phyloP scores from a whole-genome alignment of 1,140 invertebrate genomes.

The Cylas formicarius region DNA sequence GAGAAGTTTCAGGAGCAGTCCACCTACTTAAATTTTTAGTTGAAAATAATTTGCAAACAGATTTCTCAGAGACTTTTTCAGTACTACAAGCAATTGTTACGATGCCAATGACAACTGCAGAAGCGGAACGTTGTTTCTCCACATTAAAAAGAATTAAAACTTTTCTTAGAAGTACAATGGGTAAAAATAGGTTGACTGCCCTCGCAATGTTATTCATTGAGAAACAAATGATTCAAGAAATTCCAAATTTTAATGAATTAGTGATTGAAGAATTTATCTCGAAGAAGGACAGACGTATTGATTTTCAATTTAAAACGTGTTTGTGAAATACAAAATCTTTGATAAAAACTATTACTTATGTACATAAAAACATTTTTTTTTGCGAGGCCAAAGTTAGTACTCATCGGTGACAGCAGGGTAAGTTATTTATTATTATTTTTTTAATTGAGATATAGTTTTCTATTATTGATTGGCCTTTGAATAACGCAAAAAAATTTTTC shows the following conservation, averaged over 20 bases:
- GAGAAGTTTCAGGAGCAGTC: conserved; percentile 6
- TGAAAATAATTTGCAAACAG: conserved; percentile 20
- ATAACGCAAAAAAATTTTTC: too few relatives aligned
- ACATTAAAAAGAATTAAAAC: conserved; percentile 38
- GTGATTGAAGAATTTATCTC: conserved; percentile 28
- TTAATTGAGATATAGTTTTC: too few relatives aligned
- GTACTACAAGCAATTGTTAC: conserved; percentile 28
- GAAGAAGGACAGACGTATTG: conserved; percentile 19
- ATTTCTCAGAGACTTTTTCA: conserved; percentile 25
- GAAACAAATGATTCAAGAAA: conserved; percentile 18
- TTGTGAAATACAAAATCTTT: too few relatives aligned
- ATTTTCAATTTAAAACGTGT: conserved; percentile 16
- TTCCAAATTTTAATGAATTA: conserved; percentile 30
- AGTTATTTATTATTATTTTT: too few relatives aligned
- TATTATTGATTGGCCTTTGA: too few relatives aligned
- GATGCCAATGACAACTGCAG: conserved; percentile 31
- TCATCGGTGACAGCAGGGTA: too few relatives aligned
- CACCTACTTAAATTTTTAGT: conserved; percentile 18
- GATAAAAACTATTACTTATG: too few relatives aligned
- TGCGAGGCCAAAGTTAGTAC: too few relatives aligned
- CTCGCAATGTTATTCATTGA: conserved; percentile 29
- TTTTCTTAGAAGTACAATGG: conserved; percentile 31
- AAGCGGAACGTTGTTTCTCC: conserved; percentile 33
- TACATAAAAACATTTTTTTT: too few relatives aligned
- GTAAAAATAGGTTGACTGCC: conserved; percentile 28